These are phyloP conservation scores for Sarcophaga bullata DNA, from an alignment of 1,140 invertebrate species.

Conservation along the genomic window DNA sequence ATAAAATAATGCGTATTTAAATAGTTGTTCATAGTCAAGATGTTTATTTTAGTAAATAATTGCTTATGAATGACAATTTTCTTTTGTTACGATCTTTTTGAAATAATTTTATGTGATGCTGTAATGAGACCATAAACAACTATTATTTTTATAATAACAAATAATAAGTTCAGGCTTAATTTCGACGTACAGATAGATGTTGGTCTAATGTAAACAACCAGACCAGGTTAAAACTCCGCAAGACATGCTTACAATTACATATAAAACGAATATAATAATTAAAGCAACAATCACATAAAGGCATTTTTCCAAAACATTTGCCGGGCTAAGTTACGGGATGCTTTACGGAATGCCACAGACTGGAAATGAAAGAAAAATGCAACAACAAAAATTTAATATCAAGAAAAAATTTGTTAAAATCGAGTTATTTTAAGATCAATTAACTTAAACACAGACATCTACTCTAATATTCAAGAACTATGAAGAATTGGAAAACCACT, in stretches of 20 bases:
- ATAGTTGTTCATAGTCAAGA: too few species aligned
- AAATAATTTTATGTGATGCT: too few species aligned
- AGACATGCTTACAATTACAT: conserved; percentile 85
- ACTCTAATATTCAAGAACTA: too few species aligned
- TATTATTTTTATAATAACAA: not conserved
- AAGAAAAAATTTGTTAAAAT: too few species aligned
- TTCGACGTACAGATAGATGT: not conserved
- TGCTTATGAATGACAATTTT: too few species aligned
- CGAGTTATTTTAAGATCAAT: too few species aligned
- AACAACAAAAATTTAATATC: not conserved
- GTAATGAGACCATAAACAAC: not conserved
- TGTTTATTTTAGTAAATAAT: too few species aligned
- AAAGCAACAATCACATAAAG: conserved; percentile 82
- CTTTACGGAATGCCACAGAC: conserved; percentile 88
- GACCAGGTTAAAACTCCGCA: conserved; percentile 87
- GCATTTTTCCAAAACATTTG: conserved; percentile 94
- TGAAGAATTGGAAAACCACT: too few species aligned
- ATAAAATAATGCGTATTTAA: too few species aligned
- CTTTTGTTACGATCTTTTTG: too few species aligned
- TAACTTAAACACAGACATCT: too few species aligned
- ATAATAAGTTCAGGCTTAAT: not conserved
- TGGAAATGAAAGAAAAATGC: conserved; percentile 70
- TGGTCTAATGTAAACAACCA: conserved; percentile 69
- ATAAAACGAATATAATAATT: conserved; percentile 81
- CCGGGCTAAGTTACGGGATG: conserved; percentile 84